These are phyloP conservation scores for Athene noctua DNA, from an alignment of 2,113 vertebrate species.

Conservation along the genomic window DNA sequence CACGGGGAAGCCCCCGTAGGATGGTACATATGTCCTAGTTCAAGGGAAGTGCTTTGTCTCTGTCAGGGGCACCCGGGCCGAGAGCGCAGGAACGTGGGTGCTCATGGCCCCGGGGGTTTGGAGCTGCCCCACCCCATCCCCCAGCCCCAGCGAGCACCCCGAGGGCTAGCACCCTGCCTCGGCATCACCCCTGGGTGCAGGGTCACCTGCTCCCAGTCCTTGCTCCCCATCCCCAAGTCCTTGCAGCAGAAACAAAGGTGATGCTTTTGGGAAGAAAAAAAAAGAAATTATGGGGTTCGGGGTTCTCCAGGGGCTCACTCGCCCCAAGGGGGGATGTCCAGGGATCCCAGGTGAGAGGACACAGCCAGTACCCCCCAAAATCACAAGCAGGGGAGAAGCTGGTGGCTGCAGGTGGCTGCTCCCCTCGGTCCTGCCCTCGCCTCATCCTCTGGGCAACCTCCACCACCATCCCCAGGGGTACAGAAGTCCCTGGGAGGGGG, in stretches of 20 bases:
- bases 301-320: neutral
- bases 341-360: neutral
- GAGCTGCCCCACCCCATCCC: fast-evolving
- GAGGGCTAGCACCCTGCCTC: fast-evolving
- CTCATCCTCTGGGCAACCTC: fast-evolving
- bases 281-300: fast-evolving
- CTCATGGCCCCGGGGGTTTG: fast-evolving
- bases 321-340: neutral
- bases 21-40: neutral
- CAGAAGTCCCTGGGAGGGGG: neutral
- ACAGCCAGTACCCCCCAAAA: neutral
- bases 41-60: neutral
- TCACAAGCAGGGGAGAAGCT: neutral
- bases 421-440: fast-evolving
- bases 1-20: slow-evolving; percentile 2
- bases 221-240: fast-evolving
- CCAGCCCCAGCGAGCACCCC: neutral
- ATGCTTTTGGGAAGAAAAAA: neutral
- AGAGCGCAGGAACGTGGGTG: neutral
- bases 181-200: fast-evolving
- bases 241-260: neutral
- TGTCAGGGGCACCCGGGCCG: neutral
- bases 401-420: neutral
- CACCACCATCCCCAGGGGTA: fast-evolving
- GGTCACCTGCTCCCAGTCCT: neutral